These are phyloP conservation scores for Panthera leo DNA, from an alignment of 2,113 vertebrate species.

Conservation along the genomic window DNA sequence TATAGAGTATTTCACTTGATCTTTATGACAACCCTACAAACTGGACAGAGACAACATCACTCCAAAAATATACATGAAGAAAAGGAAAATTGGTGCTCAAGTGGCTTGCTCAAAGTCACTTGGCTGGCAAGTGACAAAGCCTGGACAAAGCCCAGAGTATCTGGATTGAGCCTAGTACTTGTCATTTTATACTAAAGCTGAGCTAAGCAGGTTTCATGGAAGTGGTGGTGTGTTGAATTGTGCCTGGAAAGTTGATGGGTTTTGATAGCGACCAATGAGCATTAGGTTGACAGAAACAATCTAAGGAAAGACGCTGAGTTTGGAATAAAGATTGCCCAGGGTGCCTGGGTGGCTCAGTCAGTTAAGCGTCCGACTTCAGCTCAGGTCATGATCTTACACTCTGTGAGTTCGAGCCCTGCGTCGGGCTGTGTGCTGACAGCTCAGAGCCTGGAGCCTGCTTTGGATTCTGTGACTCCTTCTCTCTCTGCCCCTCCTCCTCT, in stretches of 20 bases:
- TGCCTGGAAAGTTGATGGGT: background rate
- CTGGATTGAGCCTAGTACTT: background rate
- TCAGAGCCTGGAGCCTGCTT: too few relatives aligned
- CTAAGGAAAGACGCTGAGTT: background rate
- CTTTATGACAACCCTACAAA: background rate
- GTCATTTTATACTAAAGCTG: too few relatives aligned
- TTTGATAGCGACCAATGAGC: background rate
- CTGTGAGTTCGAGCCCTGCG: rapidly evolving
- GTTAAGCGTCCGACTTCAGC: too few relatives aligned
- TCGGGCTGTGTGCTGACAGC: too few relatives aligned
- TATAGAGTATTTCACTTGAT: background rate
- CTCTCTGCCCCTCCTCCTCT: too few relatives aligned
- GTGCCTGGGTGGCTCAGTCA: too few relatives aligned
- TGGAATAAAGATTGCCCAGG: background rate
- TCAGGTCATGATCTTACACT: too few relatives aligned
- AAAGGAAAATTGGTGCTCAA: background rate
- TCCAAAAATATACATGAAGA: background rate
- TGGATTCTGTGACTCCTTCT: too few relatives aligned
- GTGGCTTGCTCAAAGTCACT: background rate
- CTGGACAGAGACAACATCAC: background rate
- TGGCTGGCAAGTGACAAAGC: background rate
- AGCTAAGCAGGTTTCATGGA: background rate
- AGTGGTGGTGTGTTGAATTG: rapidly evolving
- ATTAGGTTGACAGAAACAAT: background rate
- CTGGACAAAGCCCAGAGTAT: background rate